phyloP scores from a whole-genome alignment of 2,797 vertebrate genomes.

The Prunella strophiata region DNA sequence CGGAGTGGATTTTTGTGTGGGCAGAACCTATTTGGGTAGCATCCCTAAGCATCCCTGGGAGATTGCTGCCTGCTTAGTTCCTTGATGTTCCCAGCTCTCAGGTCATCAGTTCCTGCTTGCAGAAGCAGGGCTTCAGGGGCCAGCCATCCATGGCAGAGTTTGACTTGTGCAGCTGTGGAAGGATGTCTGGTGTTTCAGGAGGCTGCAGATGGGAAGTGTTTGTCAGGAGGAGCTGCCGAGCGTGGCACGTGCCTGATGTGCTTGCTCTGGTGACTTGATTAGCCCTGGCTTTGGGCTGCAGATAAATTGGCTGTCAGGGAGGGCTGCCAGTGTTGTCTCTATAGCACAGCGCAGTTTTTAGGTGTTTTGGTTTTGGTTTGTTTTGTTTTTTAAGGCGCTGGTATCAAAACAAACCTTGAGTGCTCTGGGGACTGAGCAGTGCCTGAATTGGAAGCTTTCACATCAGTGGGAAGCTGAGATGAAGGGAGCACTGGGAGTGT shows the following conservation, averaged over 20 bases:
- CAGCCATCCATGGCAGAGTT: neutral
- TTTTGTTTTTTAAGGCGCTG: neutral
- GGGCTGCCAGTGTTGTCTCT: neutral
- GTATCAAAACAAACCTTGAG: constrained; percentile 32
- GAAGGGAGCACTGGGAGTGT: neutral
- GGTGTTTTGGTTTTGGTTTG: too few species aligned
- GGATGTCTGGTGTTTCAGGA: neutral
- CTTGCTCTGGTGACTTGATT: constrained; percentile 27
- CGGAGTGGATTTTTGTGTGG: neutral
- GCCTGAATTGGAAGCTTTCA: neutral
- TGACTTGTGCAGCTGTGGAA: constrained; percentile 28
- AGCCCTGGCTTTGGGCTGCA: constrained; percentile 39
- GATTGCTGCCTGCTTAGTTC: constrained; percentile 10
- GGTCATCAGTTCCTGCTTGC: constrained; percentile 19
- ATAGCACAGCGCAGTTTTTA: neutral
- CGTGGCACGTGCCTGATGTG: constrained; percentile 3
- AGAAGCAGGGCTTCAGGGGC: neutral
- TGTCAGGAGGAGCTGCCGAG: constrained; percentile 33
- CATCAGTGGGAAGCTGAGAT: neutral
- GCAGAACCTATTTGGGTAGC: neutral
- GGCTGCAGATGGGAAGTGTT: constrained; percentile 22
- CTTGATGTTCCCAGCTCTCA: constrained; percentile 3
- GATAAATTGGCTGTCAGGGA: constrained; percentile 48
- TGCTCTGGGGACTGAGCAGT: neutral
- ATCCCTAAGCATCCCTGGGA: neutral